Evolutionary conservation across 2,113 vertebrate species (phyloP), one percentile per base, ranked within the genome.

Genomic region (Copsychus sechellarum): DNA sequence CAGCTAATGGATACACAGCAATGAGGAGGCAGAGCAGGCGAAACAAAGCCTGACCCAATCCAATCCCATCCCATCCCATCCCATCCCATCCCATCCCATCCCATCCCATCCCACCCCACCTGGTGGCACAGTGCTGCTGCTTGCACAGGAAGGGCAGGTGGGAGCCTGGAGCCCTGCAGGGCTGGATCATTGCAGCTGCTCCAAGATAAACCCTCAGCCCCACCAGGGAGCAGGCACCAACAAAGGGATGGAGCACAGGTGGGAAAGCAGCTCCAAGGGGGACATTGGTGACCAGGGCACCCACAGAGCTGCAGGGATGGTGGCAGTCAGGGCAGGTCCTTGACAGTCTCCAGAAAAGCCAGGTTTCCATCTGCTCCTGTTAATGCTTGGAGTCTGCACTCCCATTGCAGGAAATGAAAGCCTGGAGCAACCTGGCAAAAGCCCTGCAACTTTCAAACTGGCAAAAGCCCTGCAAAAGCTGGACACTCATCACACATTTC

Each of bases 241-340:
- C 12, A 21, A 18, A 21, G 42, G 28, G 42, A 15, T 1, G 1
- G 47, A 33, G 1, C n/a, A 11, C 40, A 6, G 0, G 0, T 4
- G 7, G 58, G 38, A n/a, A 48, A n/a, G 31, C 1, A 1, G 43
- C 19, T 8, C 0, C 2, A 17, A 53, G 9, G 2, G 14, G 47
- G 9, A 1, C 29, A 8, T 14, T 22, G 34, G 20, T 15, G 31
- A 38, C 31, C 40, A 22, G 20, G 38, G 17, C 86, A 3, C 23
- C 47, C 78, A 22, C 11, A n/a, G 58, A 28, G 58, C 60, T 58
- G 33, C 42, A 28, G 65, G 5, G 50, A 10, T 17, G 8, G 61
- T 24, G 48, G 47, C 66, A 74, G 20, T 3, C 26, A 2, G 61
- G 51, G 2, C 14, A 48, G 5, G 11, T 9, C 53, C 57, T 62